These are phyloP conservation scores for Penaeus indicus DNA, from an alignment of 1,140 invertebrate genomes.

Conservation along the genomic window DNA sequence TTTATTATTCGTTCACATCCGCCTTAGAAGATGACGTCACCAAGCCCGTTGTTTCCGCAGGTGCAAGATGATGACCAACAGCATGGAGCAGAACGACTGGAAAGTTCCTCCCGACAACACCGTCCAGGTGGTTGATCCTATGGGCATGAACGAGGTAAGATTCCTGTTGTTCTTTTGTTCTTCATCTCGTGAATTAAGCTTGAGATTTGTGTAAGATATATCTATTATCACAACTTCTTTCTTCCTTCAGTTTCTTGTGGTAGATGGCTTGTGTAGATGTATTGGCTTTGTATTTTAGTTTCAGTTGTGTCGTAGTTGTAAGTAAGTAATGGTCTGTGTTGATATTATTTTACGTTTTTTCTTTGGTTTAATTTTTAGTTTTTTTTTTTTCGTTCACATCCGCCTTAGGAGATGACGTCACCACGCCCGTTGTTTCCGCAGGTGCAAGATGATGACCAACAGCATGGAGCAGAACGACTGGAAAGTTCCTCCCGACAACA, in stretches of 20 bases:
- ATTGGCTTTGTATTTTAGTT: too few relatives aligned
- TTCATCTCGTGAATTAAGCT: too few relatives aligned
- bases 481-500: slow-evolving; percentile 89
- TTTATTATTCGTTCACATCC: background rate
- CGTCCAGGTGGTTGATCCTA: slow-evolving; percentile 85
- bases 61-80: slow-evolving; percentile 67
- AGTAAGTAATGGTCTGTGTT: background rate
- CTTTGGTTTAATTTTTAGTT: background rate
- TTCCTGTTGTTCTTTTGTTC: background rate
- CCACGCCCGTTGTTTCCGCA: background rate
- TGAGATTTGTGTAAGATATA: too few relatives aligned
- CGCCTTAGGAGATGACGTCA: background rate
- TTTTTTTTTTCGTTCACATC: background rate
- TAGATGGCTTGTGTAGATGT: too few relatives aligned
- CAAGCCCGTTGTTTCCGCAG: slow-evolving; percentile 23
- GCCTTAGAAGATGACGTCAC: background rate
- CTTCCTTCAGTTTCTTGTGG: too few relatives aligned
- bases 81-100: slow-evolving; percentile 86
- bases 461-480: slow-evolving; percentile 86
- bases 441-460: slow-evolving; percentile 49
- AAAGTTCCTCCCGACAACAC: slow-evolving; percentile 89
- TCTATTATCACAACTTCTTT: too few relatives aligned
- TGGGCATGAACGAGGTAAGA: slow-evolving; percentile 79
- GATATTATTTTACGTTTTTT: background rate
- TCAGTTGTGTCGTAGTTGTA: too few relatives aligned